Percentiles rank a stretch among this genome's conserved stretches.
phyloP scores from a whole-genome alignment of 1,140 invertebrate genomes.

The Popillia japonica region DNA sequence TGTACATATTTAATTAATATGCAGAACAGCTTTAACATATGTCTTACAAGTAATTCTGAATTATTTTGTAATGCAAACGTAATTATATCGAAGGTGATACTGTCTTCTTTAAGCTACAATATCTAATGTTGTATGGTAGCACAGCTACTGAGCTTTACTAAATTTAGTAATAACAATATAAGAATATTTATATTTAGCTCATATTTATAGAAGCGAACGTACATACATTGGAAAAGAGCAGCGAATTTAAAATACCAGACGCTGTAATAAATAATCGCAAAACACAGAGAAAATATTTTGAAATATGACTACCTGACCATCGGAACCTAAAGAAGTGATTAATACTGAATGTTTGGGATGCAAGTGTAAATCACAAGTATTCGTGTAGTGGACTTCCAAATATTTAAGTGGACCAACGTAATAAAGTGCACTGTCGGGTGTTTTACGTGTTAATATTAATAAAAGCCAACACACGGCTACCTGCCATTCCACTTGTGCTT shows the following conservation, averaged over 20 bases:
- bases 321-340: conserved; percentile 22
- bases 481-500: conserved; percentile 21
- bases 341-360: conserved; percentile 28
- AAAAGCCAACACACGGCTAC: conserved; percentile 30
- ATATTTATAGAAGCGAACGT: background rate
- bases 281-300: conserved; percentile 33
- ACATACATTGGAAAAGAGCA: conserved; percentile 6
- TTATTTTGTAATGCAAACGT: no score
- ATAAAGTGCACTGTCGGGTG: conserved; percentile 36
- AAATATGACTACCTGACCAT: conserved; percentile 22
- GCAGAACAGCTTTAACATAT: no score
- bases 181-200: background rate
- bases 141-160: background rate
- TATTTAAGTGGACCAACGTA: conserved; percentile 32
- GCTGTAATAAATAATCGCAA: conserved; percentile 29
- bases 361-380: conserved; percentile 40
- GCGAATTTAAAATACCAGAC: conserved; percentile 25
- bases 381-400: conserved; percentile 30
- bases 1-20: no score
- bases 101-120: no score
- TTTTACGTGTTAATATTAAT: conserved; percentile 41
- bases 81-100: no score
- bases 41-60: no score
- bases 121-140: no score
- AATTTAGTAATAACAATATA: background rate